Percentiles rank a stretch among this genome's conserved stretches.
Conservation (phyloP, 2,888 invertebrate genomes). For the Erebia palarica region DNA sequence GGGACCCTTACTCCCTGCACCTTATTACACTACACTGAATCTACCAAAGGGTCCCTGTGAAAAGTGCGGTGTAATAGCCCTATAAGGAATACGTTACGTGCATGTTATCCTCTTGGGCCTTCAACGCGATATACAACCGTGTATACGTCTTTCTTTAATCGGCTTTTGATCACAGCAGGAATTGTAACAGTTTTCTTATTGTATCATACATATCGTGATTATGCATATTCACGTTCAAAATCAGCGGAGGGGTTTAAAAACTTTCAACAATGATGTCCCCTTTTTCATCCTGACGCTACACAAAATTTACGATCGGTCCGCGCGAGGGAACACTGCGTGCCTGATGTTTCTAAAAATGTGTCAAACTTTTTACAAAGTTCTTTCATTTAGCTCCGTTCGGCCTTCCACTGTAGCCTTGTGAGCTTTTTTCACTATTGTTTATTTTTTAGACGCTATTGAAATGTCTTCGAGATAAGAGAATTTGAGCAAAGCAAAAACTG, state of each 20-base stretch:
- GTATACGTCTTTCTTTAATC: neutral
- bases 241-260: slow-evolving; percentile 70
- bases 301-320: slow-evolving; percentile 76
- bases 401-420: slow-evolving; percentile 75
- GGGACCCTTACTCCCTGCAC: too few relatives aligned
- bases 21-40: too few relatives aligned
- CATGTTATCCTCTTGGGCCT: neutral
- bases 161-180: neutral
- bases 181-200: slow-evolving; percentile 1
- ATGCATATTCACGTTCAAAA: slow-evolving; percentile 59
- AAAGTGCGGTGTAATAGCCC: too few relatives aligned
- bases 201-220: slow-evolving; percentile 47
- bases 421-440: slow-evolving; percentile 72
- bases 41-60: too few relatives aligned
- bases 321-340: slow-evolving; percentile 75
- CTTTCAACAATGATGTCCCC: slow-evolving; percentile 79
- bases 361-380: slow-evolving; percentile 81
- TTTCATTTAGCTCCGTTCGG: slow-evolving; percentile 78
- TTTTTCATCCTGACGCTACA: slow-evolving; percentile 80
- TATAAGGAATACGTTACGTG: too few relatives aligned
- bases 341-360: slow-evolving; percentile 82
- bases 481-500: slow-evolving; percentile 66
- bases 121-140: neutral
- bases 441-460: slow-evolving; percentile 79
- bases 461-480: slow-evolving; percentile 67